Evolutionary conservation across 2,113 vertebrate species (phyloP), one percentile per base, ranked within the genome.

Genomic region (Fregata magnificens): DNA sequence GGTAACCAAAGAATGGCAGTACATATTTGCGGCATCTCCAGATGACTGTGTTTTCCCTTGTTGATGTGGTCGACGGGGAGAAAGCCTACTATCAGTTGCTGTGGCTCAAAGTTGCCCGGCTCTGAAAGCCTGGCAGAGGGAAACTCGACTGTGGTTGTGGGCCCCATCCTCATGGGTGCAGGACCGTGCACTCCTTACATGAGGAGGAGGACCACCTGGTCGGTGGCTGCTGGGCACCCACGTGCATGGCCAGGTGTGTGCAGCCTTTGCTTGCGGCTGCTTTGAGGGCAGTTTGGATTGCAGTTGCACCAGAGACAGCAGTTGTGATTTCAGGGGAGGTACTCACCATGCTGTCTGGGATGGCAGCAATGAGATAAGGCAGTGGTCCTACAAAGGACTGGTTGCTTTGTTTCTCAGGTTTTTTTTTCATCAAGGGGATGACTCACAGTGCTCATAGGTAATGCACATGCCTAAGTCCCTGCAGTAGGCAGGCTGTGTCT

Each of bases 241-340:
- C 2, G 3, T 1, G 3, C 1, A 7, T 52, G 36, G 47, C n/a
- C 31, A 55, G 22, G 7, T 2, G 5, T 25, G 16, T 26, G 14
- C 55, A 81, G 19, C 42, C 31, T 84, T 69, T 74, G 13, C 45
- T 56, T 0, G 1, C 2, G 10, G 31, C 53, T 44, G 16, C 73
- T 80, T 49, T 49, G 40, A 40, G 32, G 56, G 36, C 40, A 50
- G 29, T 28, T 9, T 58, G 25, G 28, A 52, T 58, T 3, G 3
- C 2, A 6, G 44, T 25, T 0, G 0, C 32, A 13, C 21, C 0
- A 2, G 14, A 40, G 49, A 52, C 6, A 52, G 63, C 34, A 42
- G 44, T 32, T 28, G 5, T 70, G 62, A 70, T n/a, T 70, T 58
- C 38, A 76, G 21, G 21, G 20, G 25, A 58, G 10, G 9, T 70